These are phyloP conservation scores for Phylloscopus trochilus DNA, from an alignment of 2,113 vertebrate genomes.

Conservation along the genomic window DNA sequence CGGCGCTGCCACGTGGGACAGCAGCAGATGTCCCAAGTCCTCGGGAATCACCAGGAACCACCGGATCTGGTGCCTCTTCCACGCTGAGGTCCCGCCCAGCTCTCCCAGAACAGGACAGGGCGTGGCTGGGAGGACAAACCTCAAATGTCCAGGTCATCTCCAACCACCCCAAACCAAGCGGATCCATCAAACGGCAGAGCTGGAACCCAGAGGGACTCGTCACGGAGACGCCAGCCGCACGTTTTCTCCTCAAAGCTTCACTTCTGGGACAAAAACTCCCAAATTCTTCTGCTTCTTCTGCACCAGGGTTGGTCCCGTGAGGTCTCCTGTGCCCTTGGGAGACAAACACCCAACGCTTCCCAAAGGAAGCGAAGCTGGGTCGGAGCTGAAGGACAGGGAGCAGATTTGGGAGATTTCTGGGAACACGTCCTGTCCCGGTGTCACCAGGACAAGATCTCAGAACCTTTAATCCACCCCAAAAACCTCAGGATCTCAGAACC, in stretches of 20 bases:
- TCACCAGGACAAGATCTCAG: background rate
- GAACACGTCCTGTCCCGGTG: fast-evolving
- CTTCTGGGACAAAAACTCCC: background rate
- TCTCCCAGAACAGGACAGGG: fast-evolving
- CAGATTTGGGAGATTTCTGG: fast-evolving
- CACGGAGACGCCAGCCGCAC: background rate
- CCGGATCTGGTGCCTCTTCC: fast-evolving
- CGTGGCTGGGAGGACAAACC: background rate
- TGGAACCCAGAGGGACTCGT: background rate
- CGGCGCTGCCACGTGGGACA: fast-evolving
- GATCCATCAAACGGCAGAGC: fast-evolving
- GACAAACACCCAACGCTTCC: background rate
- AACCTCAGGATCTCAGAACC: too few relatives aligned
- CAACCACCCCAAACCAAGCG: fast-evolving
- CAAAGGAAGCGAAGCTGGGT: fast-evolving
- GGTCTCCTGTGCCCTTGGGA: background rate
- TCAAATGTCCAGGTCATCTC: background rate
- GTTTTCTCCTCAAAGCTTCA: background rate
- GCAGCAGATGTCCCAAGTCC: background rate
- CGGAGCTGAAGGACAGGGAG: background rate
- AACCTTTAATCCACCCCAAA: too few relatives aligned
- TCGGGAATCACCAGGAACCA: background rate
- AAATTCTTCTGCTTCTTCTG: background rate
- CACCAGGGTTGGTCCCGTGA: fast-evolving
- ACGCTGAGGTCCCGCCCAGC: background rate